These are phyloP conservation scores for Varecia variegata DNA, from an alignment of 2,797 vertebrate species.

Conservation along the genomic window DNA sequence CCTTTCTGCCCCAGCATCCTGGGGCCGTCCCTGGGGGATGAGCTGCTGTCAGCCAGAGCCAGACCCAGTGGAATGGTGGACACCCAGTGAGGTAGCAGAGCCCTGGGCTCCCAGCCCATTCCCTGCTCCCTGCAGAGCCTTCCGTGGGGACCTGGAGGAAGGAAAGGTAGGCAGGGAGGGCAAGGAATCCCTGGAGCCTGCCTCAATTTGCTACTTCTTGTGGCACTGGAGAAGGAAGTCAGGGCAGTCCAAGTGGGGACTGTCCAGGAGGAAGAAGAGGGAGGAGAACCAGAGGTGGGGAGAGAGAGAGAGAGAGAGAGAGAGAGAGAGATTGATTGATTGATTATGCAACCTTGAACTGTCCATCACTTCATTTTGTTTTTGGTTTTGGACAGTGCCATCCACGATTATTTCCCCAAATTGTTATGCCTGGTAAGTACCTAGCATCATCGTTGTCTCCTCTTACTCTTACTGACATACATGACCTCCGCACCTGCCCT, in stretches of 20 bases:
- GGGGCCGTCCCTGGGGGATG: not conserved
- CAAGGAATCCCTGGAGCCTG: not conserved
- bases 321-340: no score
- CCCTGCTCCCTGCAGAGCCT: not conserved
- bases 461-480: not conserved
- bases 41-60: not conserved
- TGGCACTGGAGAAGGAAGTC: not conserved
- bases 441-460: not conserved
- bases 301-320: not conserved
- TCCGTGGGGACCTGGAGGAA: not conserved
- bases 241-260: no score
- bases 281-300: no score
- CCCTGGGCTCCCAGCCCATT: not conserved
- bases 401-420: conserved; percentile 42
- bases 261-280: no score
- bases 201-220: not conserved
- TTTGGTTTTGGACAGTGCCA: conserved; percentile 50
- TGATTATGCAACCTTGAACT: not conserved
- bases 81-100: not conserved
- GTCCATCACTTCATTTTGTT: not conserved
- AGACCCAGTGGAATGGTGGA: not conserved
- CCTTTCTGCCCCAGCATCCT: not conserved
- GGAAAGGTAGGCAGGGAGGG: not conserved
- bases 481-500: not conserved
- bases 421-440: conserved; percentile 60